Conservation (phyloP, 2,113 vertebrate genomes). For the Xiphophorus couchianus region DNA sequence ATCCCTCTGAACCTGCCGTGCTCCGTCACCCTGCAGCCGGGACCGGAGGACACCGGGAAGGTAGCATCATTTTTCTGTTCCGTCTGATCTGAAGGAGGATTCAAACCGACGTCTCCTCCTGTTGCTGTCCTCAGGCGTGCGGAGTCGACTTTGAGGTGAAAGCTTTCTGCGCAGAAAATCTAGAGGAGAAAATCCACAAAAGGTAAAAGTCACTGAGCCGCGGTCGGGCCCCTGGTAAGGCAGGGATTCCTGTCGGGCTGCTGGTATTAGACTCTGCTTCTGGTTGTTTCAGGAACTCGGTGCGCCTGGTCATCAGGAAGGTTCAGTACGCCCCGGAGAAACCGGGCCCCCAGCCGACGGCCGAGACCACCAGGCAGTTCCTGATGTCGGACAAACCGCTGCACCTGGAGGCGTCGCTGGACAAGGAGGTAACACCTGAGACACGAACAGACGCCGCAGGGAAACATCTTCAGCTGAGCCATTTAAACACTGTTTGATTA, state of each 20-base stretch:
- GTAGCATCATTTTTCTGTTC: slow-evolving; percentile 58
- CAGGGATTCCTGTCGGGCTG: background rate
- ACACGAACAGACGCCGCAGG: background rate
- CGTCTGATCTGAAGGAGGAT: background rate
- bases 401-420: slow-evolving; percentile 92
- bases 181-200: slow-evolving; percentile 96
- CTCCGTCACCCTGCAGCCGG: slow-evolving; percentile 93
- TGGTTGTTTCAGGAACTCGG: slow-evolving; percentile 86
- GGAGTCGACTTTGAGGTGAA: slow-evolving; percentile 98
- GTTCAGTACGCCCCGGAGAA: slow-evolving; percentile 94
- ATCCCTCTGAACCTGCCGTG: slow-evolving; percentile 94
- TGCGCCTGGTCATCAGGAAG: slow-evolving; percentile 93
- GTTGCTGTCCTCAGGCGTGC: slow-evolving; percentile 84
- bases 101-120: background rate
- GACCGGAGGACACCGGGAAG: slow-evolving; percentile 95
- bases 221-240: background rate
- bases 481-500: background rate
- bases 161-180: slow-evolving; percentile 92
- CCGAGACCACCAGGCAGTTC: slow-evolving; percentile 94
- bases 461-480: no score
- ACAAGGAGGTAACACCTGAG: slow-evolving; percentile 86
- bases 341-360: slow-evolving; percentile 90
- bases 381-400: slow-evolving; percentile 96
- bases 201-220: slow-evolving; percentile 77
- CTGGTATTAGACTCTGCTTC: background rate